These are phyloP conservation scores for Leptodactylus fallax DNA, from an alignment of 2,797 vertebrate species.

Conservation along the genomic window DNA sequence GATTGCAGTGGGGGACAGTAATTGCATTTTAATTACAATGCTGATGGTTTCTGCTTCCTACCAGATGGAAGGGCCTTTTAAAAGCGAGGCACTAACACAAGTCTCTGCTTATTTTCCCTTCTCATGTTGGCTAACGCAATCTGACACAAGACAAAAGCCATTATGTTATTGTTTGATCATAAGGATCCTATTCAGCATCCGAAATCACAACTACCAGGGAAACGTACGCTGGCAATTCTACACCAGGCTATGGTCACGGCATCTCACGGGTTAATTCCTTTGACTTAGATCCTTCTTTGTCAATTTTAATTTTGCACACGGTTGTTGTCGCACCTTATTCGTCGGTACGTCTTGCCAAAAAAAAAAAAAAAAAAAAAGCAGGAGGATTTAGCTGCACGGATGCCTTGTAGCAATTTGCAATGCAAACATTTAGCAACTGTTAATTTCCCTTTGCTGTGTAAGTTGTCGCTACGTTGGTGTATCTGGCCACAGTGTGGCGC, in stretches of 20 bases:
- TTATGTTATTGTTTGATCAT: slow-evolving; percentile 75
- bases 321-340: background rate
- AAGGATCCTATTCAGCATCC: slow-evolving; percentile 70
- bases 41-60: slow-evolving; percentile 91
- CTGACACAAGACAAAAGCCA: slow-evolving; percentile 76
- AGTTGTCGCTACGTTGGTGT: background rate
- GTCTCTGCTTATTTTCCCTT: slow-evolving; percentile 77
- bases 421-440: background rate
- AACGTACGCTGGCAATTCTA: slow-evolving; percentile 3
- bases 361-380: background rate
- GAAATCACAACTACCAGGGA: slow-evolving; percentile 65
- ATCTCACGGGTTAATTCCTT: slow-evolving; percentile 33
- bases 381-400: background rate
- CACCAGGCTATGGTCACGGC: too few species aligned
- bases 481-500: slow-evolving; percentile 15
- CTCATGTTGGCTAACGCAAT: slow-evolving; percentile 76
- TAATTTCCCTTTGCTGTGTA: background rate
- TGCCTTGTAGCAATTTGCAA: slow-evolving; percentile 1
- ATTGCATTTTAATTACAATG: slow-evolving; percentile 99
- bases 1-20: slow-evolving; percentile 92
- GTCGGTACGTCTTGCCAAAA: background rate
- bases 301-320: background rate
- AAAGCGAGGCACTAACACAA: slow-evolving; percentile 80
- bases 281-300: slow-evolving; percentile 5
- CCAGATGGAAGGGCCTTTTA: slow-evolving; percentile 96